phyloP scores from a whole-genome alignment of 2,113 vertebrate species.

The Dasypus novemcinctus region DNA sequence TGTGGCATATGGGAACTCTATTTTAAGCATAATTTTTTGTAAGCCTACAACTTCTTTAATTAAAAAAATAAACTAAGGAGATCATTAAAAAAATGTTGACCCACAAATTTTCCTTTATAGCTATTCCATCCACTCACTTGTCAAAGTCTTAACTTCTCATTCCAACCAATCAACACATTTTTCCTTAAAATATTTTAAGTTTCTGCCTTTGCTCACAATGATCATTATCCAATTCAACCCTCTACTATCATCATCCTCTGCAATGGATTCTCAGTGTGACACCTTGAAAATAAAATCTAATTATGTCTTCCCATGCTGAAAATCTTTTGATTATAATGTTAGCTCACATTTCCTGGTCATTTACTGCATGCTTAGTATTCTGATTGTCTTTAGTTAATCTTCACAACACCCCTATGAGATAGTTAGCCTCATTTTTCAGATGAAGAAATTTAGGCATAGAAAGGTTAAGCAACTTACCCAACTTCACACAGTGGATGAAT shows the following conservation, averaged over 20 bases:
- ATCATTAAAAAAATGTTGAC: neutral
- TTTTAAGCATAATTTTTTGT: no score
- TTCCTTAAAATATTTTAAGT: neutral
- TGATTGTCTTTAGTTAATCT: neutral
- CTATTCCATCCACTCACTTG: neutral
- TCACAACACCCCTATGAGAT: neutral
- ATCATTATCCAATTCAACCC: neutral
- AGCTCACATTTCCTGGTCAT: neutral
- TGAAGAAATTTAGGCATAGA: neutral
- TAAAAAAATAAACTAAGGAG: no score
- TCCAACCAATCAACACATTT: neutral
- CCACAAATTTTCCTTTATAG: neutral
- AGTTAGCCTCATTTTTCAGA: neutral
- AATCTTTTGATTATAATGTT: neutral
- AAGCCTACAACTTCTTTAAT: no score
- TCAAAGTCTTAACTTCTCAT: neutral
- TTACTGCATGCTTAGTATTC: neutral
- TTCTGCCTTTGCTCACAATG: neutral
- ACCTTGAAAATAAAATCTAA: neutral
- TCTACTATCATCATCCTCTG: neutral
- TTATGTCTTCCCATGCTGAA: neutral
- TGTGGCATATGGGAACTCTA: no score
- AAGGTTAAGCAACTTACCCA: neutral
- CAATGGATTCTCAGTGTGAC: neutral
- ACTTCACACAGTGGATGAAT: neutral